phyloP scores from a whole-genome alignment of 2,888 invertebrate genomes.

The Dorcus parallelipipedus region DNA sequence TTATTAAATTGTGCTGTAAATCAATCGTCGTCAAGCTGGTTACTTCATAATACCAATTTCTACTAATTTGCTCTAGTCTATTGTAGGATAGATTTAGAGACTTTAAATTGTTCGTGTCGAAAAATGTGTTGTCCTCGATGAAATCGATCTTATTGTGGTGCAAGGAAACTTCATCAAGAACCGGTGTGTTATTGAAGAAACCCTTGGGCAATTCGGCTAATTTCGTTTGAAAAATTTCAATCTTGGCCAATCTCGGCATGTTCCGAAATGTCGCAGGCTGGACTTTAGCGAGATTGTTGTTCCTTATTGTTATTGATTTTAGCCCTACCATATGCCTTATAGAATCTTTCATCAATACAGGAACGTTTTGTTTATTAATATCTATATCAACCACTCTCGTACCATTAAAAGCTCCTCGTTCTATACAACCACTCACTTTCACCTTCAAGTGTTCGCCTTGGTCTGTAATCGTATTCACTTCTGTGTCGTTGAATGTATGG shows the following conservation, averaged over 20 bases:
- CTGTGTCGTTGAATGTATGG: not conserved
- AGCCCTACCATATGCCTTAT: conserved; percentile 4
- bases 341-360: conserved; percentile 7
- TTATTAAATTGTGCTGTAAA: conserved; percentile 9
- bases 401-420: conserved; percentile 6
- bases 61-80: not conserved
- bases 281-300: conserved; percentile 3
- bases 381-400: conserved; percentile 6
- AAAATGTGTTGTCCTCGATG: conserved; percentile 9
- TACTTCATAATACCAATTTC: conserved; percentile 8
- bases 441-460: conserved; percentile 3
- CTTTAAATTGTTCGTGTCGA: conserved; percentile 1
- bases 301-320: conserved; percentile 9
- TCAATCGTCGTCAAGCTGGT: conserved; percentile 5
- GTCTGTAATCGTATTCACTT: not conserved
- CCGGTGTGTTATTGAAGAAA: conserved; percentile 6
- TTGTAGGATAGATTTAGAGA: conserved; percentile 9
- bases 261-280: conserved; percentile 9
- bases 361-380: conserved; percentile 11
- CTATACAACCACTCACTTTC: conserved; percentile 8
- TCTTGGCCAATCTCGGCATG: conserved; percentile 1
- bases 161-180: conserved; percentile 3
- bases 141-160: conserved; percentile 8
- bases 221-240: conserved; percentile 10
- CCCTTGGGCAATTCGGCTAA: conserved; percentile 7